phyloP scores from a whole-genome alignment of 2,113 vertebrate genomes.

The Strigops habroptila region DNA sequence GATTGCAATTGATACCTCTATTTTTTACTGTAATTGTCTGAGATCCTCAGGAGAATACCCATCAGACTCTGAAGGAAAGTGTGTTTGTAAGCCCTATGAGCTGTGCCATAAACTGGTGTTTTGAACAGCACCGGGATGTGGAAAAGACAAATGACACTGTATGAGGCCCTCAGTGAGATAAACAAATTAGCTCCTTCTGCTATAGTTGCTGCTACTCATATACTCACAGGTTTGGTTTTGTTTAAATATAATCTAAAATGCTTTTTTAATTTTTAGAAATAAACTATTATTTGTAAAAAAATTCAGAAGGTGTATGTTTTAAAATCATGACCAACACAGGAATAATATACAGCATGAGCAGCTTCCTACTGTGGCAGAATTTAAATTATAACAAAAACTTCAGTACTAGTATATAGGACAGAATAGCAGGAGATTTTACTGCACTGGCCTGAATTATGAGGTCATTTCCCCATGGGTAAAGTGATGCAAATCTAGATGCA shows the following conservation, averaged over 20 bases:
- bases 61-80: conserved; percentile 14
- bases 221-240: not conserved
- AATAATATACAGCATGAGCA: not conserved
- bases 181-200: conserved; percentile 22
- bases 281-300: not conserved
- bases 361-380: not conserved
- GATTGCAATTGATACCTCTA: conserved; percentile 57
- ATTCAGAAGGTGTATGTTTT: not conserved
- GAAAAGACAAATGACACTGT: conserved; percentile 17
- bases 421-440: not conserved
- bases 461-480: not conserved
- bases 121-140: not conserved
- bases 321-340: not conserved
- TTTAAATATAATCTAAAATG: conserved; percentile 23
- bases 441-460: not conserved
- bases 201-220: not conserved
- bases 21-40: conserved; percentile 59
- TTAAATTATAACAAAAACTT: not conserved
- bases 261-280: not conserved
- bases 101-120: not conserved
- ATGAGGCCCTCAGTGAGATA: not conserved
- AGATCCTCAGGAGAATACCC: conserved; percentile 15
- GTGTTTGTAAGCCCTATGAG: not conserved
- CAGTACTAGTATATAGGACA: not conserved
- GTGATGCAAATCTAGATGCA: not conserved